Conservation (phyloP, 2,797 vertebrate species). For the Thaleichthys pacificus region DNA sequence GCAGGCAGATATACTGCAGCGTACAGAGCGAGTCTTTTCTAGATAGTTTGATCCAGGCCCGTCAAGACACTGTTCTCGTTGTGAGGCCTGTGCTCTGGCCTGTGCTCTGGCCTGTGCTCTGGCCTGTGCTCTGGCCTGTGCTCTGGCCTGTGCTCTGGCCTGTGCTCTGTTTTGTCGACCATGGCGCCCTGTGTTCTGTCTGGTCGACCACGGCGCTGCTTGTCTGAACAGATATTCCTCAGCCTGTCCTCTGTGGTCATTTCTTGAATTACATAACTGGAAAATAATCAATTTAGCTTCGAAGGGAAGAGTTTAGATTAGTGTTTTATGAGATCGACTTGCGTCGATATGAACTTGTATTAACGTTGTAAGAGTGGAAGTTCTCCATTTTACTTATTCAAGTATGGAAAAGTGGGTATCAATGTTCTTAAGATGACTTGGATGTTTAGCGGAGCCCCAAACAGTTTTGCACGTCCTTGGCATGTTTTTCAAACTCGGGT, state of each 20-base stretch:
- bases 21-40: too few species aligned
- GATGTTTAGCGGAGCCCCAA: too few species aligned
- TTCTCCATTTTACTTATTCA: background rate
- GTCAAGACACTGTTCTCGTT: too few species aligned
- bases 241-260: background rate
- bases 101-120: too few species aligned
- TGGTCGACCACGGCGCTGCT: conserved; percentile 23
- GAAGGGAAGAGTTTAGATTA: background rate
- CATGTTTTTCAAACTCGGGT: too few species aligned
- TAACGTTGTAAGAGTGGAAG: background rate
- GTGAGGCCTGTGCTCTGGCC: too few species aligned
- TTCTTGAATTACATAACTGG: background rate
- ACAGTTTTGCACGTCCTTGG: too few species aligned
- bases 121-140: conserved; percentile 26
- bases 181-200: too few species aligned
- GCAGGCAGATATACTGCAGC: conserved; percentile 9
- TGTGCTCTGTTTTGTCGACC: too few species aligned
- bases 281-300: background rate
- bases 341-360: background rate
- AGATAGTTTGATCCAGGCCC: too few species aligned
- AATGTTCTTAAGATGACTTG: too few species aligned
- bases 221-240: conserved; percentile 44
- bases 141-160: background rate
- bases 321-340: background rate
- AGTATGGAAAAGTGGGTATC: too few species aligned